Conservation (phyloP, 1,140 invertebrate species). For the Papilio helenus region DNA sequence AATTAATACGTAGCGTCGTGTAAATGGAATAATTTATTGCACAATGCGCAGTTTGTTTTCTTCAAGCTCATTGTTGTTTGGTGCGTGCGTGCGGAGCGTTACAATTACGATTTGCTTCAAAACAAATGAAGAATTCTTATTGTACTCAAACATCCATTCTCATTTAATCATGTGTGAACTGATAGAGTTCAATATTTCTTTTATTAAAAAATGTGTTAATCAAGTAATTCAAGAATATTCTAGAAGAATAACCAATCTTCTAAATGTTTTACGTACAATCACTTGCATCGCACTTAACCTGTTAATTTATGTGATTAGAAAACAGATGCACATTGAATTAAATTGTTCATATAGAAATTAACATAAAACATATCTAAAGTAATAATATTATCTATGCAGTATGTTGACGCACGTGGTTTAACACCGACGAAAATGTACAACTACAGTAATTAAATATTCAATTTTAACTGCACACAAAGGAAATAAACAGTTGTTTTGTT, state of each 20-base stretch:
- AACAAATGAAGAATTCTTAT: constrained; percentile 33
- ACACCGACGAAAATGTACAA: too few species aligned
- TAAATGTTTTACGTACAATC: too few species aligned
- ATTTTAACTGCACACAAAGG: background rate
- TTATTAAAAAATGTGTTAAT: background rate
- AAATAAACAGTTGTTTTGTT: background rate
- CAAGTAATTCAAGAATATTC: too few species aligned
- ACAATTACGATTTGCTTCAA: constrained; percentile 31
- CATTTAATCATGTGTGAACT: background rate
- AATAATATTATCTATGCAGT: too few species aligned
- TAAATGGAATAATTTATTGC: constrained; percentile 28
- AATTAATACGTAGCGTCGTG: background rate
- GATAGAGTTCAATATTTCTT: background rate
- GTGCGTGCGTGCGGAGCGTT: constrained; percentile 20
- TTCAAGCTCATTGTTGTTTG: constrained; percentile 17
- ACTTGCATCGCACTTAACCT: too few species aligned
- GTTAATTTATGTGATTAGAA: too few species aligned
- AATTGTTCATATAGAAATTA: too few species aligned
- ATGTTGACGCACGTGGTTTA: too few species aligned
- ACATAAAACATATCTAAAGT: too few species aligned
- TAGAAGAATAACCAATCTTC: background rate
- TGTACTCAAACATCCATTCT: constrained; percentile 13
- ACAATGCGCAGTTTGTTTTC: constrained; percentile 32
- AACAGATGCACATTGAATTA: too few species aligned
- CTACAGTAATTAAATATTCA: too few species aligned